A percentile compares a stretch with the other conserved stretches of the same genome.
phyloP scores from a whole-genome alignment of 2,888 invertebrate genomes.

The Harpalus rufipes region DNA sequence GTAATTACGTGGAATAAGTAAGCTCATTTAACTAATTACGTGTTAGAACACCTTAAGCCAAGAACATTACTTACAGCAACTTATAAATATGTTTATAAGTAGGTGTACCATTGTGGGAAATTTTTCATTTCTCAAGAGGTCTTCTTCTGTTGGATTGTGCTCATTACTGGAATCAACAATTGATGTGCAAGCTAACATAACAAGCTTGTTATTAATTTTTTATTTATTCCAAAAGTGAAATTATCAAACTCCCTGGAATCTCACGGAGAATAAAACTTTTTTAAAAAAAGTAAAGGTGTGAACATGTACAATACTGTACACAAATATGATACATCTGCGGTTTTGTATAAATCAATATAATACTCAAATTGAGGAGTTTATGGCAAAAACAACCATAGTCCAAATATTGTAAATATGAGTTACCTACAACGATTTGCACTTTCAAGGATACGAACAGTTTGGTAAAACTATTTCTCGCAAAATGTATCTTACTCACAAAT shows the following conservation, averaged over 20 bases:
- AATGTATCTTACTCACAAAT: too few relatives aligned
- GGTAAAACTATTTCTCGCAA: too few relatives aligned
- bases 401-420: too few relatives aligned
- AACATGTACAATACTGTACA: too few relatives aligned
- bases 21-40: slow-evolving; percentile 48
- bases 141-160: slow-evolving; percentile 15
- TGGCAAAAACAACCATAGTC: too few relatives aligned
- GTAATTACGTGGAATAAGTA: slow-evolving; percentile 24
- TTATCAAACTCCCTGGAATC: not conserved
- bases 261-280: too few relatives aligned
- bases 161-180: slow-evolving; percentile 53
- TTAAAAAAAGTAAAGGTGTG: too few relatives aligned
- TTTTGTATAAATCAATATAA: too few relatives aligned
- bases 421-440: too few relatives aligned
- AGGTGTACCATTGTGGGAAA: slow-evolving; percentile 53
- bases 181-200: not conserved
- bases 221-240: slow-evolving; percentile 13
- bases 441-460: too few relatives aligned
- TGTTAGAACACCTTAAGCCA: slow-evolving; percentile 9
- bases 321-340: too few relatives aligned
- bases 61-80: slow-evolving; percentile 47
- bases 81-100: slow-evolving; percentile 56
- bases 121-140: slow-evolving; percentile 25
- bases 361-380: too few relatives aligned
- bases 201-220: slow-evolving; percentile 29